Conservation (phyloP, 2,113 vertebrate genomes). For the Mustelus asterias region DNA sequence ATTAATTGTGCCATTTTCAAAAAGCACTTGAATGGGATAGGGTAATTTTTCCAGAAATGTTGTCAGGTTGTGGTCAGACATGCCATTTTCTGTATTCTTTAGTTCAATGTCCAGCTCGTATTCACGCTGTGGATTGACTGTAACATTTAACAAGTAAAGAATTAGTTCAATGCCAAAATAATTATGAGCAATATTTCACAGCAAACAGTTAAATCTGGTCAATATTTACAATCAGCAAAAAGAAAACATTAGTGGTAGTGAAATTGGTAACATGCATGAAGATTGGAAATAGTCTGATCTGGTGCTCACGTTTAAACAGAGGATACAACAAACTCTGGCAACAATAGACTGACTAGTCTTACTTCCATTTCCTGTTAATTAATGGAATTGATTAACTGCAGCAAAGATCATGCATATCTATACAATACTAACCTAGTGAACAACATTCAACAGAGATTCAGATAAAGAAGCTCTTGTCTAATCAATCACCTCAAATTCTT, state of each 20-base stretch:
- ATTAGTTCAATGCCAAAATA: background rate
- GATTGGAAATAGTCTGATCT: background rate
- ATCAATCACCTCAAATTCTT: background rate
- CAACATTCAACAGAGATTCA: background rate
- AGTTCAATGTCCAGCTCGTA: background rate
- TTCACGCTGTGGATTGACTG: background rate
- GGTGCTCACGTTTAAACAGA: background rate
- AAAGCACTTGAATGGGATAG: background rate
- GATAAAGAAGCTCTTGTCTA: background rate
- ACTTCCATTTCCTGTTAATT: background rate
- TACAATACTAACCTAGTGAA: background rate
- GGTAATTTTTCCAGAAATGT: background rate
- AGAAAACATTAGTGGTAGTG: background rate
- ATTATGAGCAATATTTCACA: background rate
- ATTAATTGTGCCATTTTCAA: background rate
- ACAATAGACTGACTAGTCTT: background rate
- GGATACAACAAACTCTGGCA: background rate
- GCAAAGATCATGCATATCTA: background rate
- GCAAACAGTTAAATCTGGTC: background rate
- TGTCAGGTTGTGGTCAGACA: no score
- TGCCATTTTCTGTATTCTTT: background rate
- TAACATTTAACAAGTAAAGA: background rate
- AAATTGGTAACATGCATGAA: background rate
- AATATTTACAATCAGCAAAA: background rate
- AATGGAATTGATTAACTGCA: background rate